Evolutionary conservation across 2,113 vertebrate genomes (phyloP), one percentile per base, ranked within the genome.

Genomic region (Genyomyrus donnyi): DNA sequence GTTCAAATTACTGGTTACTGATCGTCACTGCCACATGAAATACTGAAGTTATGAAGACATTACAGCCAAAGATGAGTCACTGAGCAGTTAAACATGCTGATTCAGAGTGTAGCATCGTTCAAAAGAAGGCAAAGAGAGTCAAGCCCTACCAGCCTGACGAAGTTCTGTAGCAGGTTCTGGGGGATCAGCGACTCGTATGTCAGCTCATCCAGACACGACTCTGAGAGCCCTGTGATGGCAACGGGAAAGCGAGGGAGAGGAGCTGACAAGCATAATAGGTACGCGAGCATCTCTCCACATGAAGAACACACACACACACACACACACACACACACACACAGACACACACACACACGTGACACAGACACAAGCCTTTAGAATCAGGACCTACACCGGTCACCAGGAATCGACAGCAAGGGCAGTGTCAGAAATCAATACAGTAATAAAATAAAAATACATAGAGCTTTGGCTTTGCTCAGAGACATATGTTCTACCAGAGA

Each of bases 121-220:
- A 62, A n/a, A 62, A n/a, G 42, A 45, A 56, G 0, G 46, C 31
- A 58, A 27, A 87, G 21, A 85, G 56, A 87, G 19, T n/a, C 2
- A 39, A 31, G 52, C 31, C 92, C 39, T 96, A 99, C 98, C 97
- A 99, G 96, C 93, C 98, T 96, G 89, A 98, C 95, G 92, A 98
- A 99, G 95, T 99, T 99, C 94, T 98, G 96, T 88, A 99, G 96
- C 91, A 97, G 95, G 53, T 97, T 97, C 92, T 99, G 97, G n/a
- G 97, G 97, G 92, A 99, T 96, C 95, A 98, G 97, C 70, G 97
- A 97, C 66, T 97, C 94, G 0, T 99, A 97, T 74, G 97, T 96
- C 93, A 97, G 93, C 91, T 98, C 97, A 90, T 97, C 97, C 56
- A 99, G 96, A 93, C 95, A 96, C 88, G 96, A 97, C 94, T 98